Evolutionary conservation across 1,140 invertebrate species (phyloP).

Genomic region (Euura lappo): DNA sequence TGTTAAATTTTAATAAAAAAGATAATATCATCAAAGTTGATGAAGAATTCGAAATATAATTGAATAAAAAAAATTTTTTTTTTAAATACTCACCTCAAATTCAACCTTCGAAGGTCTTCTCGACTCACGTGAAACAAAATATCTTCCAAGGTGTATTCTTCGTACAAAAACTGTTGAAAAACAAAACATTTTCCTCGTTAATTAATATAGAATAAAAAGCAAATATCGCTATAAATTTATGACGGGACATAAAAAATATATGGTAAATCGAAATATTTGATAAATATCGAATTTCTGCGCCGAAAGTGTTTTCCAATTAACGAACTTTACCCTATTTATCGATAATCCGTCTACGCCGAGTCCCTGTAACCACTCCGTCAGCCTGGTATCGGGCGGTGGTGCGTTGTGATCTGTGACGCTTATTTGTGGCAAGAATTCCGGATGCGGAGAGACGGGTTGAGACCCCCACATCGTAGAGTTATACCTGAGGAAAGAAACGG

Average conservation of each 20-base stretch:
- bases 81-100: constrained; percentile 67
- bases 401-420: constrained; percentile 41
- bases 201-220: too few relatives aligned
- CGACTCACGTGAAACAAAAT: constrained; percentile 75
- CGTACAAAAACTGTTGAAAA: constrained; percentile 67
- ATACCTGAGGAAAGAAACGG: constrained; percentile 28
- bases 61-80: constrained; percentile 5
- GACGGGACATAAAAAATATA: neutral
- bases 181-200: too few relatives aligned
- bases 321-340: constrained; percentile 59
- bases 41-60: constrained; percentile 18
- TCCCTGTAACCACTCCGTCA: constrained; percentile 66
- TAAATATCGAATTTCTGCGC: neutral
- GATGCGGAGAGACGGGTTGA: constrained; percentile 23
- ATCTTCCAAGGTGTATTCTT: constrained; percentile 82
- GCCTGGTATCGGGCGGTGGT: constrained; percentile 49
- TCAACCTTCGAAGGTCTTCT: constrained; percentile 77
- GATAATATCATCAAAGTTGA: constrained; percentile 13
- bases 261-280: constrained; percentile 23
- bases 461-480: constrained; percentile 35
- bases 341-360: constrained; percentile 65
- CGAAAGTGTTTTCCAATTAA: neutral
- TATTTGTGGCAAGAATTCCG: constrained; percentile 42
- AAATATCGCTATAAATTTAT: too few relatives aligned
- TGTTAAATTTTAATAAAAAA: constrained; percentile 36